Evolutionary conservation across 2,113 vertebrate genomes (phyloP).

Genomic region (Lophius piscatorius): DNA sequence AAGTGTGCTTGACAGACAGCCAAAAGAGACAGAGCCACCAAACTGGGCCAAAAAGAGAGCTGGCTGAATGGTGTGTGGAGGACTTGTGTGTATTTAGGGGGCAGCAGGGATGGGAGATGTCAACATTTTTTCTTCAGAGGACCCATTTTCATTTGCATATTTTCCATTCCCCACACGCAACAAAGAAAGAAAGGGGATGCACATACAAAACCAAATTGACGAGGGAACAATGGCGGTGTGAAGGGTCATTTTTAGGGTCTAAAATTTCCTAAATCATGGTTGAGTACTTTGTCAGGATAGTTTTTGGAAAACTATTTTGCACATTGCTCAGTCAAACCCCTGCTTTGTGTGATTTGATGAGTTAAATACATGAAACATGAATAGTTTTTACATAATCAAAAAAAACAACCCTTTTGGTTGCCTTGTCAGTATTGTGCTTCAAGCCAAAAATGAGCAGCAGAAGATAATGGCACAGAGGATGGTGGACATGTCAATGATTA

Average conservation of each 20-base stretch:
- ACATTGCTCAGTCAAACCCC: constrained; percentile 51
- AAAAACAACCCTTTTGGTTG: constrained; percentile 54
- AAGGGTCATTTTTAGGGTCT: constrained; percentile 73
- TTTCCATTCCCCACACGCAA: constrained; percentile 69
- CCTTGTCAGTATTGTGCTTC: constrained; percentile 32
- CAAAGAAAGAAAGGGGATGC: constrained; percentile 75
- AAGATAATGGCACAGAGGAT: constrained; percentile 33
- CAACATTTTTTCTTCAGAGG: constrained; percentile 72
- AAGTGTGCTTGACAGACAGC: constrained; percentile 74
- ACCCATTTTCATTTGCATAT: constrained; percentile 81
- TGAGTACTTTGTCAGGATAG: constrained; percentile 70
- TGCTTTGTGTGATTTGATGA: constrained; percentile 65
- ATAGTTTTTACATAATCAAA: constrained; percentile 38
- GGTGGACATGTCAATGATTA: constrained; percentile 58
- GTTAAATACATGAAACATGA: constrained; percentile 38
- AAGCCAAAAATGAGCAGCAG: constrained; percentile 36
- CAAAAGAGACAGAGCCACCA: constrained; percentile 70
- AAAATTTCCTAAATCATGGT: constrained; percentile 56
- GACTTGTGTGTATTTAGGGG: constrained; percentile 68
- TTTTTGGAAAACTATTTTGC: constrained; percentile 53
- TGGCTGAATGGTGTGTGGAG: constrained; percentile 59
- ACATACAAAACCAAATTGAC: constrained; percentile 78
- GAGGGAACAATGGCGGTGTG: constrained; percentile 76
- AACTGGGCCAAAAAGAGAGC: constrained; percentile 65
- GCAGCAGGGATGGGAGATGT: constrained; percentile 70